Evolutionary conservation across 2,797 vertebrate genomes (phyloP).

Genomic region (Trematomus bernacchii): DNA sequence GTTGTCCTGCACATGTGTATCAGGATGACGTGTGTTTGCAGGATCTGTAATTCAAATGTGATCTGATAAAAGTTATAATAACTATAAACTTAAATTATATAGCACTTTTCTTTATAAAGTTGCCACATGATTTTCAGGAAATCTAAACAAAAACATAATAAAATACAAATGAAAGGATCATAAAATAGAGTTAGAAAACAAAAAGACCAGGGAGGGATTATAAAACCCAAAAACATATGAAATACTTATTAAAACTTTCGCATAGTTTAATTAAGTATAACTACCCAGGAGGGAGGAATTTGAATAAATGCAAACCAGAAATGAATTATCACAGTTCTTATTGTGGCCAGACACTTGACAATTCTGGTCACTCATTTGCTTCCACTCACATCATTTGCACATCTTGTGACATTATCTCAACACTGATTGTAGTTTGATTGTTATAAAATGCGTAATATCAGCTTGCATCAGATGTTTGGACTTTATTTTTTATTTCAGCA

Average conservation of each 20-base stretch:
- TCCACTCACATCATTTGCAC: not conserved
- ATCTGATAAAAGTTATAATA: not conserved
- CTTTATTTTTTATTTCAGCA: not conserved
- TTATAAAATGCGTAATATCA: not conserved
- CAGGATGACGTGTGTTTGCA: not conserved
- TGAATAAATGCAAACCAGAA: not conserved
- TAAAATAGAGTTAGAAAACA: no score
- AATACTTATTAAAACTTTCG: no score
- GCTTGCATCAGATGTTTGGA: not conserved
- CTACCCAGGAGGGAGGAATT: not conserved
- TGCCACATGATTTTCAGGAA: no score
- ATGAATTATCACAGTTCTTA: not conserved
- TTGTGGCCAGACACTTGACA: not conserved
- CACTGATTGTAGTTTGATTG: not conserved
- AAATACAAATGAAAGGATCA: no score
- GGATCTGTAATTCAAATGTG: not conserved
- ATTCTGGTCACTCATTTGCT: not conserved
- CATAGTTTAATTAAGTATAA: not conserved
- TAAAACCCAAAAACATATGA: no score
- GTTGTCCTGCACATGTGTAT: conserved; percentile 13
- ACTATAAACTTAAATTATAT: no score
- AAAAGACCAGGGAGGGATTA: no score
- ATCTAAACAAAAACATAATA: no score
- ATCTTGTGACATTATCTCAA: not conserved
- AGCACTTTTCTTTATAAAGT: no score